Base-by-base conservation (phyloP, 2,797 vertebrate species). In the Myiotriccus ornatus region DNA sequence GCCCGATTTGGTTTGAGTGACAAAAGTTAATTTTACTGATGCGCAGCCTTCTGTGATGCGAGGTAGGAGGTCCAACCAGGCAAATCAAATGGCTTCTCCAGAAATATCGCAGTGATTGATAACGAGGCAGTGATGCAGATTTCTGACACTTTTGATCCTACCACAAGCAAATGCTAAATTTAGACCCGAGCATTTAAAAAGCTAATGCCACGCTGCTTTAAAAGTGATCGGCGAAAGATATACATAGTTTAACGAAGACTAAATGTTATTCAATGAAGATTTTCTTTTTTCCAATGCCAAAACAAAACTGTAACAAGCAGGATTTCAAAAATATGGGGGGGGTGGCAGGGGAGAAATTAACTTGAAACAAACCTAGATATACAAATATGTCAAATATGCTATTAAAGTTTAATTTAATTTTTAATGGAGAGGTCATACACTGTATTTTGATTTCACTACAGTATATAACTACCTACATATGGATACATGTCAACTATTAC, bases 11-110 rank as follows among this genome's bases (percentile, higher is more conserved):
- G 77, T 94, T 93, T 91, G 94, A 96, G 89, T 93, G 94, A 96
- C 95, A 95, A 93, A 96, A 96, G 91, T 94, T 94, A 96, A 94
- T 96, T 96, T 94, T 95, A 74, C 91, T 95, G 95, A 96, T 94
- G 80, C 6, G 1, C 80, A 94, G 85, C 93, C 93, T 97, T 97
- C 95, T 97, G 94, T 87, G 94, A 96, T 91, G 80, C 63, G 88
- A 91, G 95, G 94, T 94, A 86, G 95, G 94, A 95, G 94, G 95
- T 95, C 95, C 91, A 9, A 90, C 35, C 6, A 89, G 87, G 69
- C 63, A 94, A 91, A 97, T 96, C 92, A 93, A 97, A 91, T 46
- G 49, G 70, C 80, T 91, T 76, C 91, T 96, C 95, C 76, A 79
- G 86, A 90, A 95, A 96, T 95, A 96, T 73, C 91, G 6, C 67